These are phyloP conservation scores for Chrysomela aeneicollis DNA, from an alignment of 2,888 invertebrate species.

Conservation along the genomic window DNA sequence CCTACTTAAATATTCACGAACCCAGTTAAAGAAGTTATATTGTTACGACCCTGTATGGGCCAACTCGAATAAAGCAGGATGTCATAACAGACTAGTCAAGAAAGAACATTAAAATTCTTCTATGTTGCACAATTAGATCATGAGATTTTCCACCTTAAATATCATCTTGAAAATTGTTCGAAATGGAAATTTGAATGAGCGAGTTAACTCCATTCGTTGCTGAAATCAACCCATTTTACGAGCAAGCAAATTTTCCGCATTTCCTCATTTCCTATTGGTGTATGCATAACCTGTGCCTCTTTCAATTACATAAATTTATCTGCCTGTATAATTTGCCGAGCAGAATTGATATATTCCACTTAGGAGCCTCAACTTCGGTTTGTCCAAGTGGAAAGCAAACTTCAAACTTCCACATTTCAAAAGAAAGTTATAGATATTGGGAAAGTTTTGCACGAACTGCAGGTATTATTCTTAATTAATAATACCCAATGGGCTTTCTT, in stretches of 20 bases:
- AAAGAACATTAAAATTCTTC: too few species aligned
- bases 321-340: background rate
- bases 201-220: too few species aligned
- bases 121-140: too few species aligned
- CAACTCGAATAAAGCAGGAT: too few species aligned
- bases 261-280: background rate
- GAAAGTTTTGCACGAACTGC: slow-evolving; percentile 1
- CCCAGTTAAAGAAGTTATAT: too few species aligned
- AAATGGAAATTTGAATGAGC: too few species aligned
- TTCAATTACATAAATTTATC: background rate
- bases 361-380: slow-evolving; percentile 3
- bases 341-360: slow-evolving; percentile 5
- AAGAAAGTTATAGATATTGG: slow-evolving; percentile 5
- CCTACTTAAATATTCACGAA: too few species aligned
- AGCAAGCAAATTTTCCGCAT: background rate
- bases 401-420: slow-evolving; percentile 3
- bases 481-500: slow-evolving; percentile 3
- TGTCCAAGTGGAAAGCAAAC: slow-evolving; percentile 5
- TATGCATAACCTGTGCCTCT: background rate
- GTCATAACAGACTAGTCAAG: too few species aligned
- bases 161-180: too few species aligned
- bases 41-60: too few species aligned
- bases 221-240: too few species aligned
- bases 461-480: slow-evolving; percentile 5
- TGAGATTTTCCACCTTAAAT: too few species aligned